Percentiles rank a stretch among this genome's conserved stretches.
These are phyloP conservation scores for Nestor notabilis DNA, from an alignment of 2,113 vertebrate species.

Conservation along the genomic window DNA sequence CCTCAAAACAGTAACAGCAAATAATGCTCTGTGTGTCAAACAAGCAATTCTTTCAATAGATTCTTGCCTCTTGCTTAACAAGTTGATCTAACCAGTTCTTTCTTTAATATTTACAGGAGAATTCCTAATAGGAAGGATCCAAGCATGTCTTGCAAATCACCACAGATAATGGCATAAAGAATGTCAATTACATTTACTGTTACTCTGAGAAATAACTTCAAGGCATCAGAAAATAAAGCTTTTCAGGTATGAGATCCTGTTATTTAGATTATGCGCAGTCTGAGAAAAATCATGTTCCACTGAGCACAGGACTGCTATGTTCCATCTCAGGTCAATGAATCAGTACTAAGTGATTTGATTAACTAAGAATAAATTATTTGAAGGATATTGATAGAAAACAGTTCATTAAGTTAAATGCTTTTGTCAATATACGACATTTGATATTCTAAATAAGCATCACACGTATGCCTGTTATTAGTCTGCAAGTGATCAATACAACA, in stretches of 20 bases:
- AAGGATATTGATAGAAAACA: neutral
- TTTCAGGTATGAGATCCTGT: neutral
- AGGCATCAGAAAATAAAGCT: neutral
- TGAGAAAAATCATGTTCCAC: neutral
- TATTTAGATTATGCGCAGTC: neutral
- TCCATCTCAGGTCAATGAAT: neutral
- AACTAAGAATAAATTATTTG: constrained; percentile 14
- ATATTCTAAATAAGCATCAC: neutral
- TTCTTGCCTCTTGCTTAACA: neutral
- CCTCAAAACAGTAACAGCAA: neutral
- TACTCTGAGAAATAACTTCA: neutral
- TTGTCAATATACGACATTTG: neutral
- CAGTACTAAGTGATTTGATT: neutral
- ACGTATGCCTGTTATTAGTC: neutral
- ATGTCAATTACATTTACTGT: neutral
- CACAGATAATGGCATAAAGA: fast-evolving
- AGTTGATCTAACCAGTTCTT: neutral
- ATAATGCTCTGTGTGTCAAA: neutral
- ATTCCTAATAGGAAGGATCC: neutral
- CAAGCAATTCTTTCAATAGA: neutral
- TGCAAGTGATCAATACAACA: neutral
- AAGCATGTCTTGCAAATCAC: neutral
- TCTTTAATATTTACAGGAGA: neutral
- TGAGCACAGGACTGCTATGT: neutral
- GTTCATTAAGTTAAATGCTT: neutral